Base-by-base conservation (phyloP, 2,888 invertebrate species). In the Notodonta ziczac region DNA sequence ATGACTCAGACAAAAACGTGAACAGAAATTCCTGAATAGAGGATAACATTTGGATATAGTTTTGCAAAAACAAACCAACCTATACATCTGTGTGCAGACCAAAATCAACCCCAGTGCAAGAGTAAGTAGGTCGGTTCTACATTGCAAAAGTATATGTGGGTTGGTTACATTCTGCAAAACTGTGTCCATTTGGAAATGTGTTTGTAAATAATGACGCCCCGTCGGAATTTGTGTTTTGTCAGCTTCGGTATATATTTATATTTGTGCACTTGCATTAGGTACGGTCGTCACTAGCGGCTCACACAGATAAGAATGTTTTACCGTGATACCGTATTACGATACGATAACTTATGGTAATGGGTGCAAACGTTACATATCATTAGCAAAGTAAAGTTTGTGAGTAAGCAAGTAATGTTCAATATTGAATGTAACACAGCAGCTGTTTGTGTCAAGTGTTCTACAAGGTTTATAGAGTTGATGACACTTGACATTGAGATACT, bases 1-100 rank as follows among this genome's bases (percentile, higher is more conserved):
- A 73, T 73, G 74, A 73, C 65, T 70, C 72, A 60, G 59, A 58
- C 67, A 62, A 66, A 67, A 71, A 75, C 78, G 71, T 76, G 74
- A 68, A 66, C 69, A 69, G 76, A 75, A 77, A 74, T 73, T 65
- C 59, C 65, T 67, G 62, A 66, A 72, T 59, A 52, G 57, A 66
- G 59, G 64, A 67, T 1, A 24, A 24, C 24, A 24, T 24, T 2
- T 24, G 24, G 24, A 24, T 2, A 24, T 24, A 24, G 24, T 24
- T 24, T 24, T 24, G 24, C 24, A 24, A 24, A 24, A 24, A 24
- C 24, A 2, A 24, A 24, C 24, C 24, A 24, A 24, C 24, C 24
- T 2, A 24, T 24, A 24, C 24, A 24, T 24, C 24, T 2, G 24
- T 24, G 24, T 24, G 24, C 24, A 24, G 24, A 24, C 24, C 24